Percentiles rank a stretch among this genome's conserved stretches.
phyloP scores from a whole-genome alignment of 2,888 invertebrate species.

The Epistrophella euchroma region DNA sequence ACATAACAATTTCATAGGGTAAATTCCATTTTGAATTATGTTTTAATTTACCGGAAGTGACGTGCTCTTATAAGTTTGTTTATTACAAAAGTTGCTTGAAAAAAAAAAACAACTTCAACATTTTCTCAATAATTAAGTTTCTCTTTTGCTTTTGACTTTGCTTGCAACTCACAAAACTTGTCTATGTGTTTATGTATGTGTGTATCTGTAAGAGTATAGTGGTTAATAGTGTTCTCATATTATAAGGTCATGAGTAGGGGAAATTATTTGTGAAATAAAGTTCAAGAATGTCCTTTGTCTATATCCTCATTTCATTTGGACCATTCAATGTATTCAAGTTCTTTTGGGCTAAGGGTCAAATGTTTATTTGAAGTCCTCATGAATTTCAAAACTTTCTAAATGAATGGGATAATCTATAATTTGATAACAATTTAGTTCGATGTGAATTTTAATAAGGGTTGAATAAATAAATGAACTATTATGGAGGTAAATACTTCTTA shows the following conservation, averaged over 20 bases:
- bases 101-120: constrained; percentile 39
- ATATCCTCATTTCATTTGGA: constrained; percentile 49
- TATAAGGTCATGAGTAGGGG: not conserved
- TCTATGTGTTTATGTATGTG: not conserved
- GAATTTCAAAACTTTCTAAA: constrained; percentile 2
- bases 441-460: constrained; percentile 24
- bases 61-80: constrained; percentile 44
- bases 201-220: not conserved
- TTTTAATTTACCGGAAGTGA: constrained; percentile 66
- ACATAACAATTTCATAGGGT: constrained; percentile 45
- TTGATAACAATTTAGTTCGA: constrained; percentile 1
- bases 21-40: constrained; percentile 52
- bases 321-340: constrained; percentile 43
- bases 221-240: not conserved
- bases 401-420: not conserved
- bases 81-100: constrained; percentile 25
- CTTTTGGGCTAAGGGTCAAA: not conserved
- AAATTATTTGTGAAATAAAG: constrained; percentile 11
- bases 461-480: not conserved
- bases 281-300: constrained; percentile 55
- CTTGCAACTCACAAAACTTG: not conserved
- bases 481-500: not conserved
- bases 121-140: constrained; percentile 64
- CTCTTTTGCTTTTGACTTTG: constrained; percentile 1
- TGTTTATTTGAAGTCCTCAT: constrained; percentile 19